phyloP scores from a whole-genome alignment of 2,888 invertebrate species.

The Sphecodes monilicornis region DNA sequence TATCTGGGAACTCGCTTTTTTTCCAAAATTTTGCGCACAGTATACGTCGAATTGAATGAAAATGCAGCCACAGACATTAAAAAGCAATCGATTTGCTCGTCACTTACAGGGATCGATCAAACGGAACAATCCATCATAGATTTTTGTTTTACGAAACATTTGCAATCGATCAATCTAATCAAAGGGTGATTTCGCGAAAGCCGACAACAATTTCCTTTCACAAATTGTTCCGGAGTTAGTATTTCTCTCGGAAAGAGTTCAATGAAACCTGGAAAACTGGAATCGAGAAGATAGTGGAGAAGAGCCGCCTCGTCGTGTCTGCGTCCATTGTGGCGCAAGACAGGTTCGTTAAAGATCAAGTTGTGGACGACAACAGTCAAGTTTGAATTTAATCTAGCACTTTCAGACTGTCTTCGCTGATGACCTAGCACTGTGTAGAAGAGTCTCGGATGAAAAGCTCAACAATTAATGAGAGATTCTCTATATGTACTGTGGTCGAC shows the following conservation, averaged over 20 bases:
- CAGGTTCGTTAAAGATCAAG: constrained; percentile 43
- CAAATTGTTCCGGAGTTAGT: not conserved
- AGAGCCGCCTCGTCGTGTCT: not conserved
- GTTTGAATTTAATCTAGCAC: constrained; percentile 54
- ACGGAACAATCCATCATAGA: not conserved
- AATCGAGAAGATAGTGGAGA: not conserved
- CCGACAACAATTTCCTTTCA: not conserved
- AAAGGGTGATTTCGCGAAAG: not conserved
- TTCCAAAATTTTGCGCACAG: no score
- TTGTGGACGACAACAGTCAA: not conserved
- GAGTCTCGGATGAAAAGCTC: constrained; percentile 40
- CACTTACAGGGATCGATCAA: not conserved
- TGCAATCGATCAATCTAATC: not conserved
- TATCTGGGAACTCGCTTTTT: no score
- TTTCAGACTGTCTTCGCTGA: constrained; percentile 5
- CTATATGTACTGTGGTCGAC: not conserved
- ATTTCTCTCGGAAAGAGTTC: not conserved
- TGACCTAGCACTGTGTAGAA: not conserved
- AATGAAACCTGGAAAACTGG: not conserved
- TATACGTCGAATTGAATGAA: no score
- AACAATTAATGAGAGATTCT: constrained; percentile 54
- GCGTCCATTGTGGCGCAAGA: not conserved
- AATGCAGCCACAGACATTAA: not conserved
- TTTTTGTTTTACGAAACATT: not conserved
- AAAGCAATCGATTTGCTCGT: not conserved